A percentile compares a stretch with the other conserved stretches of the same genome.
Conservation (phyloP, 2,888 invertebrate genomes). For the Drosophila niveifrons region DNA sequence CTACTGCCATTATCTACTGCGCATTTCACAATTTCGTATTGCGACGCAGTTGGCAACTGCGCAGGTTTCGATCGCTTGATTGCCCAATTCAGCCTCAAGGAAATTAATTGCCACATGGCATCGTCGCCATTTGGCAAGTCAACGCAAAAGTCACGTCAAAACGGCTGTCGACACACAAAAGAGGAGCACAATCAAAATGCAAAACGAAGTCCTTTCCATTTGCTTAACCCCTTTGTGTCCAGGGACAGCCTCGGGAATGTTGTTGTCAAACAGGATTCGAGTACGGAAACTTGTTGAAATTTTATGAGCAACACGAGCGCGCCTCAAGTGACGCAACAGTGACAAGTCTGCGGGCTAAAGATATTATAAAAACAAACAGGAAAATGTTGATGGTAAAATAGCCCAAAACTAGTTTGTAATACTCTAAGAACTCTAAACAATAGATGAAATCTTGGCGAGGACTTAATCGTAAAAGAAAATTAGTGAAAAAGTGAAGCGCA, state of each 20-base stretch:
- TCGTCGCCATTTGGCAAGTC: conserved; percentile 43
- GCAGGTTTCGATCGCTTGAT: conserved; percentile 55
- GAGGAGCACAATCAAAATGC: conserved; percentile 29
- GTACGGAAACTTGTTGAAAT: conserved; percentile 25
- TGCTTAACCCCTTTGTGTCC: conserved; percentile 53
- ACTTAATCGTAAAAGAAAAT: not conserved
- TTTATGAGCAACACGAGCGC: conserved; percentile 31
- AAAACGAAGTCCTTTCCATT: conserved; percentile 56
- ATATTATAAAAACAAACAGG: not conserved
- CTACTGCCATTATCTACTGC: conserved; percentile 41
- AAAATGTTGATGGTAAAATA: not conserved
- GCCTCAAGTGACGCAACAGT: conserved; percentile 19
- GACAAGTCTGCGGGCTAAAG: not conserved
- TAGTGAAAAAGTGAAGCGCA: not conserved
- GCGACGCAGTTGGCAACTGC: conserved; percentile 65
- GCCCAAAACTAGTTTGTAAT: not conserved
- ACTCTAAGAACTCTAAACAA: not conserved
- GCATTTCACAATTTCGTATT: conserved; percentile 43
- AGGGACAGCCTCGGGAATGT: not conserved
- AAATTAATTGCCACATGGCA: conserved; percentile 54
- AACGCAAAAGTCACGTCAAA: conserved; percentile 56
- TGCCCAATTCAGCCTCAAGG: not conserved
- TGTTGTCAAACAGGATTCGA: conserved; percentile 11
- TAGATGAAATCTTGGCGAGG: not conserved
- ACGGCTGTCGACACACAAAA: conserved; percentile 30